phyloP scores from a whole-genome alignment of 2,797 vertebrate species.

The Champsocephalus gunnari region DNA sequence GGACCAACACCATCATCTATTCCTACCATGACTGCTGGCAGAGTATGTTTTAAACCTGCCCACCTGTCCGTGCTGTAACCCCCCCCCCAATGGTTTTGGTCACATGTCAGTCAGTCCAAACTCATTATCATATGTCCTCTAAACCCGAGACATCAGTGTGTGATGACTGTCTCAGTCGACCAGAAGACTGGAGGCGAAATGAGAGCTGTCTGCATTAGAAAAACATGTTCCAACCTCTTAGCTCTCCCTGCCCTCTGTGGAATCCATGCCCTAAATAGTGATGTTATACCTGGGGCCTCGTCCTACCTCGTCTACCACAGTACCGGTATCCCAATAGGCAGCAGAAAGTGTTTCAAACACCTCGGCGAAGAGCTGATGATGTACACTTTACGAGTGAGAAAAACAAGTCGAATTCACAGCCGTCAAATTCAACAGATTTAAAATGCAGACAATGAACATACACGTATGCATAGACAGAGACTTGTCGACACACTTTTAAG shows the following conservation, averaged over 20 bases:
- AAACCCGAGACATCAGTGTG: slow-evolving; percentile 75
- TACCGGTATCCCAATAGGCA: slow-evolving; percentile 73
- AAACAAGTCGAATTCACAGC: slow-evolving; percentile 61
- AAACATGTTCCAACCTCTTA: slow-evolving; percentile 83
- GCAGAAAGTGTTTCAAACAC: slow-evolving; percentile 75
- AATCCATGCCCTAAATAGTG: slow-evolving; percentile 88
- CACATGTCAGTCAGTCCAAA: slow-evolving; percentile 78
- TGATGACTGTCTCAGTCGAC: slow-evolving; percentile 77
- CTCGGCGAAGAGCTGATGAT: slow-evolving; percentile 53
- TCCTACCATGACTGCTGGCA: slow-evolving; percentile 76
- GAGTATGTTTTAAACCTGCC: slow-evolving; percentile 71
- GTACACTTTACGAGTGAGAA: slow-evolving; percentile 53
- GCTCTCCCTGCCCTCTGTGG: slow-evolving; percentile 83
- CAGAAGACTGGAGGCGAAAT: slow-evolving; percentile 78
- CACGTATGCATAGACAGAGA: slow-evolving; percentile 51
- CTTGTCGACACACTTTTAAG: slow-evolving; percentile 67
- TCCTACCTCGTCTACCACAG: slow-evolving; percentile 55
- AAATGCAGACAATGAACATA: slow-evolving; percentile 61
- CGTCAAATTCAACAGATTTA: slow-evolving; percentile 46
- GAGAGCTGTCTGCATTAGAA: slow-evolving; percentile 76
- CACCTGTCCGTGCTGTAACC: slow-evolving; percentile 70
- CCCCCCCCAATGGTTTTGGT: slow-evolving; percentile 73
- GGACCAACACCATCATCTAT: slow-evolving; percentile 71
- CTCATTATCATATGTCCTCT: slow-evolving; percentile 85
- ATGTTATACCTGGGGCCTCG: slow-evolving; percentile 84